Percentiles rank a stretch among this genome's conserved stretches.
phyloP scores from a whole-genome alignment of 2,888 invertebrate species.

The Apamea epomidion region DNA sequence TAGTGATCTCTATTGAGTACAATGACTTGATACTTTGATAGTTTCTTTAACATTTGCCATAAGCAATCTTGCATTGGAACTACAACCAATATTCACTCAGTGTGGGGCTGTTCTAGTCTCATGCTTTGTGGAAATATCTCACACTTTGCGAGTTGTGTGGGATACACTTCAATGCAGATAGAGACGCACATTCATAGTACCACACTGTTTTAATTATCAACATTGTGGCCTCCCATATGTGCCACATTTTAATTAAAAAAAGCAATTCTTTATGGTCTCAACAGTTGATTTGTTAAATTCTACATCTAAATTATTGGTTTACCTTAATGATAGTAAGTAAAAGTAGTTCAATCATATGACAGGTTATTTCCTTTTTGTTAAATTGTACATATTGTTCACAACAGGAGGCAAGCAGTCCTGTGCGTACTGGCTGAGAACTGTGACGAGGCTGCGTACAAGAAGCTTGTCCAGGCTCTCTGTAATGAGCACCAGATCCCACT shows the following conservation, averaged over 20 bases:
- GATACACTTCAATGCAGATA: slow-evolving; percentile 81
- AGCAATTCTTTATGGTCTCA: too few species aligned
- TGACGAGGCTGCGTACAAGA: slow-evolving; percentile 99
- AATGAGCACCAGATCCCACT: slow-evolving; percentile 99
- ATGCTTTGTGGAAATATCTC: slow-evolving; percentile 85
- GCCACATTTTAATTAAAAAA: slow-evolving; percentile 76
- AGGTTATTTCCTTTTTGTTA: background rate
- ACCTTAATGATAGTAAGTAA: background rate
- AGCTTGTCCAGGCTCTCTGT: slow-evolving; percentile 99
- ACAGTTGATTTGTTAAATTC: background rate
- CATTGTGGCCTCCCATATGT: slow-evolving; percentile 90
- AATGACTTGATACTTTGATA: background rate
- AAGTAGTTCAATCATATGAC: background rate
- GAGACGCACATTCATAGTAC: slow-evolving; percentile 88
- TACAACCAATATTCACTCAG: slow-evolving; percentile 81
- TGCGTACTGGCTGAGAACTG: slow-evolving; percentile 99
- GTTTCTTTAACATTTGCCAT: background rate
- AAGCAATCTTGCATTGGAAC: slow-evolving; percentile 73
- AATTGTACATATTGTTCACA: background rate
- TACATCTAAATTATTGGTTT: background rate
- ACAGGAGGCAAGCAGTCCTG: slow-evolving; percentile 98
- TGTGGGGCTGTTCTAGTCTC: slow-evolving; percentile 83
- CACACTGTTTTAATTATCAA: slow-evolving; percentile 77
- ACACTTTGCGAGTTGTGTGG: slow-evolving; percentile 46
- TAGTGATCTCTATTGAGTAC: too few species aligned